Evolutionary conservation across 2,113 vertebrate genomes (phyloP).

Genomic region (Glaucomys volans): DNA sequence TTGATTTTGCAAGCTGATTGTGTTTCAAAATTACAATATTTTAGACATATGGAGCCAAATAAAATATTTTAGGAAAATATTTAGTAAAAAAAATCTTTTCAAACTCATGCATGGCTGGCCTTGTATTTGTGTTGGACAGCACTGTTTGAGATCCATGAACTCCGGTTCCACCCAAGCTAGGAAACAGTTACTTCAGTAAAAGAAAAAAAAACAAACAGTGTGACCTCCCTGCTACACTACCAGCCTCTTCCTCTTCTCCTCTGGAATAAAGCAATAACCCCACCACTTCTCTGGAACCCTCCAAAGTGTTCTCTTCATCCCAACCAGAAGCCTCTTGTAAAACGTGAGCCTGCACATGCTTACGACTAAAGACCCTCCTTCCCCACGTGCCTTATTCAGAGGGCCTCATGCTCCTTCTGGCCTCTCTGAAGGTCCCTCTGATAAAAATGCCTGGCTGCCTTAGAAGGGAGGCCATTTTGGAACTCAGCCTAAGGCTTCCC

Average conservation of each 20-base stretch:
- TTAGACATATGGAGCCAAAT: not conserved
- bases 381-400: not conserved
- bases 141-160: not conserved
- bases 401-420: accelerated
- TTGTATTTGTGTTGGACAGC: not conserved
- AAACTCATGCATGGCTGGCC: not conserved
- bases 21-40: not conserved
- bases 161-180: not conserved
- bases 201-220: not conserved
- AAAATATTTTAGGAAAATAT: slow-evolving; percentile 7
- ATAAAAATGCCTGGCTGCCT: accelerated
- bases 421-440: not conserved
- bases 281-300: not conserved
- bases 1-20: not conserved
- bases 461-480: not conserved
- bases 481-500: not conserved
- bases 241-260: not conserved
- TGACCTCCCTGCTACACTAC: accelerated
- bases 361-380: accelerated
- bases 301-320: accelerated
- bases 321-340: not conserved
- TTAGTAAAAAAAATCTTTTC: not conserved
- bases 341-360: not conserved
- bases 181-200: not conserved
- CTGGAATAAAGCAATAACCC: not conserved